Conservation (phyloP, 37 sponge, comb jelly and placozoan species). For the Ianthella basta region DNA sequence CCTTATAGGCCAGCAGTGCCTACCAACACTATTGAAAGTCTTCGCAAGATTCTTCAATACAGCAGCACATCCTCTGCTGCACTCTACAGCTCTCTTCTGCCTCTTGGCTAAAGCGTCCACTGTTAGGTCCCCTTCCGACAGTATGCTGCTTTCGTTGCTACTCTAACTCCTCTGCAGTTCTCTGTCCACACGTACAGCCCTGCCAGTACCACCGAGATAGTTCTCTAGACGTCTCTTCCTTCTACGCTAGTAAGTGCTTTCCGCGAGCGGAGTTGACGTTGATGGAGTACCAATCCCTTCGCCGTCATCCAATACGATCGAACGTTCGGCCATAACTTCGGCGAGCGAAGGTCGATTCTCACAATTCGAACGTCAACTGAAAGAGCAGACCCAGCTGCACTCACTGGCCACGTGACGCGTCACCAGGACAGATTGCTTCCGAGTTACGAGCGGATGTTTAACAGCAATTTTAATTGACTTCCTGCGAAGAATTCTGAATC, state of each 20-base stretch:
- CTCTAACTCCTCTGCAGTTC: conserved; percentile 21
- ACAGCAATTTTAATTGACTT: conserved; percentile 15
- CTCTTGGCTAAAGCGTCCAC: conserved; percentile 8
- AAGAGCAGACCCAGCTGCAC: neutral
- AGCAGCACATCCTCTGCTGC: conserved; percentile 18
- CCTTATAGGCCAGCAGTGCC: neutral
- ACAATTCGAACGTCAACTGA: no score
- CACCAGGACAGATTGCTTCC: neutral
- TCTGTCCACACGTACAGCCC: neutral
- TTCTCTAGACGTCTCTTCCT: conserved; percentile 7
- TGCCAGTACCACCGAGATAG: conserved; percentile 18
- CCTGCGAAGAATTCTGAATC: conserved; percentile 16
- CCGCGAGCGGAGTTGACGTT: neutral
- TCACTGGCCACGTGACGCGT: neutral
- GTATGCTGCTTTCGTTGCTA: conserved; percentile 11
- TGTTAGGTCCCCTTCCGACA: conserved; percentile 3
- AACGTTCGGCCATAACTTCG: neutral
- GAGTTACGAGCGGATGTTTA: conserved; percentile 6
- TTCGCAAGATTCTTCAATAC: conserved; percentile 17
- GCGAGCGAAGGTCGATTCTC: no score
- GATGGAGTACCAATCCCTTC: neutral
- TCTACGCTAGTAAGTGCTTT: neutral
- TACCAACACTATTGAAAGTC: neutral
- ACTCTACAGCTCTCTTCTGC: conserved; percentile 10
- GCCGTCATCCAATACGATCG: neutral